Evolutionary conservation across 2,888 invertebrate genomes (phyloP), one percentile per base, ranked within the genome.

Genomic region (Tinea trinotella): DNA sequence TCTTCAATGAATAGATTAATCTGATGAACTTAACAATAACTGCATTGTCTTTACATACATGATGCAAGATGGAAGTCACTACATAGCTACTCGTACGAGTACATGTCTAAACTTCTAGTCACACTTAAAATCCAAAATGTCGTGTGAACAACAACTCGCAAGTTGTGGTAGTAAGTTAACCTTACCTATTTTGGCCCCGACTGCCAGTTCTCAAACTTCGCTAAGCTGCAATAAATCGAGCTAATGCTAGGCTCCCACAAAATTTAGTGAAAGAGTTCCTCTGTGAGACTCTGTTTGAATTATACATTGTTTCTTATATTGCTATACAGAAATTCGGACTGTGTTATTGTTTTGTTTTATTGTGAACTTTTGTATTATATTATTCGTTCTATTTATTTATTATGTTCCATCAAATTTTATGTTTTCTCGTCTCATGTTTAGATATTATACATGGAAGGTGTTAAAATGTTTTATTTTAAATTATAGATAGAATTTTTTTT

Each of bases 201-300:
- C 13, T 15, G 22, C 24, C 50, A 50, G 3, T 24, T 50, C 50
- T 50, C 22, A 24, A 50, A 50, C 24, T 50, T 24, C 24, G 18
- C 24, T 24, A 50, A 50, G 13, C 50, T 35, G 18, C 36, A 52
- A 52, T 52, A 52, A 52, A 52, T 52, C 34, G 52, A 36, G 17
- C 22, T 52, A 52, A 52, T 35, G 36, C 17, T 35, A 18, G 52
- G 52, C 18, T 36, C 35, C 52, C 22, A 36, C 34, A 52, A 52
- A 52, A 52, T 52, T 52, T 52, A 52, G 35, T 36, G 36, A 52
- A 52, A 52, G 36, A 36, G 52, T 52, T 36, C 13, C 34, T 17
- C 34, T 52, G 22, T 35, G 7, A 34, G 52, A 15, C 50, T 13
- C 24, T 2, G 24, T 50, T 22, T 24, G 40, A 40, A n/a, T 15